phyloP scores from a whole-genome alignment of 2,113 vertebrate species.

The Ornithorhynchus anatinus region DNA sequence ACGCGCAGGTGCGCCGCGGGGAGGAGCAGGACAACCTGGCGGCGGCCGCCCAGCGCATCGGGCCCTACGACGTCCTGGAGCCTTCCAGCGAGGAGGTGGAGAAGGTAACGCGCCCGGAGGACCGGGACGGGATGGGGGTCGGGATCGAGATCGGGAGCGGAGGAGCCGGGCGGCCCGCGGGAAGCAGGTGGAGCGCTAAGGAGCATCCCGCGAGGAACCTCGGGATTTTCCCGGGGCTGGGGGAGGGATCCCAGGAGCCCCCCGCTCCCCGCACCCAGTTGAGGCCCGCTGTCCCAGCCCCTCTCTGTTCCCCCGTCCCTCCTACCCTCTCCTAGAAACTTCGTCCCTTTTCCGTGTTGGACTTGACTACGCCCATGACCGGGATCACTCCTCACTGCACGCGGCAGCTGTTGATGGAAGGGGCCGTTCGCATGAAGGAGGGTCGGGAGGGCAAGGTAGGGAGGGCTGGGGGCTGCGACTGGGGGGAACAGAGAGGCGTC shows the following conservation, averaged over 20 bases:
- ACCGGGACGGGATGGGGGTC: neutral
- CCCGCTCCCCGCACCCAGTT: too few relatives aligned
- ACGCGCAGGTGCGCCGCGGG: constrained; percentile 75
- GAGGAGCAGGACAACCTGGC: constrained; percentile 80
- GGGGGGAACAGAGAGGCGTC: too few relatives aligned
- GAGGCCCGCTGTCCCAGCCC: neutral
- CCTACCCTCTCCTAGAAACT: constrained; percentile 63
- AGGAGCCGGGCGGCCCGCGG: neutral
- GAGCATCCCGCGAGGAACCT: too few relatives aligned
- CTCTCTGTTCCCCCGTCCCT: neutral
- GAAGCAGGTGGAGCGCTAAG: neutral
- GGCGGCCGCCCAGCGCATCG: constrained; percentile 75
- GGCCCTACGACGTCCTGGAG: constrained; percentile 83
- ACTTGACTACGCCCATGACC: constrained; percentile 72
- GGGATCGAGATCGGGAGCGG: neutral
- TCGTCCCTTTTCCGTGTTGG: constrained; percentile 69
- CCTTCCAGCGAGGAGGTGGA: constrained; percentile 84
- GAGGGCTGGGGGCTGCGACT: neutral
- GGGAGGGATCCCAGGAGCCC: too few relatives aligned
- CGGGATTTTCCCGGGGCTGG: too few relatives aligned
- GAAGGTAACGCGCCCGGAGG: constrained; percentile 72
- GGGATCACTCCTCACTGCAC: constrained; percentile 62
- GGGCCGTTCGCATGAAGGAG: constrained; percentile 71
- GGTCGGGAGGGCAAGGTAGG: constrained; percentile 83
- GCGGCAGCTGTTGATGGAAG: constrained; percentile 78